phyloP scores from a whole-genome alignment of 2,888 invertebrate species.

The Plagodis dolabraria region DNA sequence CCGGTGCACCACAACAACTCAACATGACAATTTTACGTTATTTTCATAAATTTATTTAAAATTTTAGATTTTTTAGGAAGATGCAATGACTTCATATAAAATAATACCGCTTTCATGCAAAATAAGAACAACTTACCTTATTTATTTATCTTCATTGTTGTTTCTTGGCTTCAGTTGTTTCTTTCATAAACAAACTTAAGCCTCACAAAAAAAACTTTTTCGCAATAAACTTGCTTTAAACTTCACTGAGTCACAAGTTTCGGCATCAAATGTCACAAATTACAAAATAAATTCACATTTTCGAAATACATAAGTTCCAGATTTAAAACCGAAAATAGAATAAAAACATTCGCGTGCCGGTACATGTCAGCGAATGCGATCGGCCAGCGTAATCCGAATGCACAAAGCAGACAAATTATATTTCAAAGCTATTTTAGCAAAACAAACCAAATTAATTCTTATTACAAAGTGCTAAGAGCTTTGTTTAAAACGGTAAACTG shows the following conservation, averaged over 20 bases:
- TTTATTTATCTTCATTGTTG: background rate
- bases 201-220: too few species aligned
- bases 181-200: too few species aligned
- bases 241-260: too few species aligned
- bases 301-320: slow-evolving; percentile 47
- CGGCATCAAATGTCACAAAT: slow-evolving; percentile 19
- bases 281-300: slow-evolving; percentile 61
- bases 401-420: slow-evolving; percentile 57
- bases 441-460: slow-evolving; percentile 46
- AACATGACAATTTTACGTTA: slow-evolving; percentile 33
- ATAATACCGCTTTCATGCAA: background rate
- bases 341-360: slow-evolving; percentile 82
- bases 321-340: slow-evolving; percentile 62
- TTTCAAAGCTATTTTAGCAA: slow-evolving; percentile 39
- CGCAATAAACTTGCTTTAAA: too few species aligned
- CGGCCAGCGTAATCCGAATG: slow-evolving; percentile 62
- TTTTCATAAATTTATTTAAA: slow-evolving; percentile 1
- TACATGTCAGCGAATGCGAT: slow-evolving; percentile 79
- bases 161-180: too few species aligned
- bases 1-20: slow-evolving; percentile 49
- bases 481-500: slow-evolving; percentile 38
- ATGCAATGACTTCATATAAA: too few species aligned
- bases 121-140: background rate
- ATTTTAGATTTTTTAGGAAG: too few species aligned
- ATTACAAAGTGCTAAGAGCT: slow-evolving; percentile 30